These are phyloP conservation scores for Platypus cylindrus DNA, from an alignment of 2,888 invertebrate species.

Conservation along the genomic window DNA sequence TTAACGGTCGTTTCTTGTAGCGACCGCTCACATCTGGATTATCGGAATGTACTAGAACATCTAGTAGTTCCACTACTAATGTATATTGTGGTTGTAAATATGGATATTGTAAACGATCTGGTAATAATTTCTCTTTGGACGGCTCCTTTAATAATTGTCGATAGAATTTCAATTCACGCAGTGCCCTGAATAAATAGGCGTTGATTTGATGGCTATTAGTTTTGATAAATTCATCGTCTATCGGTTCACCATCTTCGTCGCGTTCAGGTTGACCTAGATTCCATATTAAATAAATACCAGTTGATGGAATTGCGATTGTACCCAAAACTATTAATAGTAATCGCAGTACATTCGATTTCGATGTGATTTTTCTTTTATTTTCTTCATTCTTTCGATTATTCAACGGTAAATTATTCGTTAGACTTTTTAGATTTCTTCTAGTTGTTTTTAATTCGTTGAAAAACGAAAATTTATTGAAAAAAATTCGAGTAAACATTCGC, in stretches of 20 bases:
- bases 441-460: too few species aligned
- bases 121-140: constrained; percentile 60
- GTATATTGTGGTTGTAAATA: constrained; percentile 93
- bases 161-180: constrained; percentile 24
- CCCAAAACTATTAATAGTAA: too few species aligned
- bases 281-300: background rate
- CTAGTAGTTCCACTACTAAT: constrained; percentile 86
- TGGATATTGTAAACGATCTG: constrained; percentile 80
- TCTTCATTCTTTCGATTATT: too few species aligned
- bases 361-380: too few species aligned
- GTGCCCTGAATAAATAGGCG: background rate
- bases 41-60: constrained; percentile 90
- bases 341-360: too few species aligned
- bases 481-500: too few species aligned
- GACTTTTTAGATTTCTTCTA: too few species aligned
- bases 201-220: background rate
- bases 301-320: too few species aligned
- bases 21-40: constrained; percentile 95
- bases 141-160: constrained; percentile 77
- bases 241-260: background rate
- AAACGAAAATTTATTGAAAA: too few species aligned
- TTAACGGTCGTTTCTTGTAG: constrained; percentile 89
- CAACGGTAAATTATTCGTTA: too few species aligned
- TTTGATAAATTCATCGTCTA: background rate
- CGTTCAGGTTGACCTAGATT: background rate